Evolutionary conservation across 2,113 vertebrate genomes (phyloP).

Genomic region (Thryonomys swinderianus): DNA sequence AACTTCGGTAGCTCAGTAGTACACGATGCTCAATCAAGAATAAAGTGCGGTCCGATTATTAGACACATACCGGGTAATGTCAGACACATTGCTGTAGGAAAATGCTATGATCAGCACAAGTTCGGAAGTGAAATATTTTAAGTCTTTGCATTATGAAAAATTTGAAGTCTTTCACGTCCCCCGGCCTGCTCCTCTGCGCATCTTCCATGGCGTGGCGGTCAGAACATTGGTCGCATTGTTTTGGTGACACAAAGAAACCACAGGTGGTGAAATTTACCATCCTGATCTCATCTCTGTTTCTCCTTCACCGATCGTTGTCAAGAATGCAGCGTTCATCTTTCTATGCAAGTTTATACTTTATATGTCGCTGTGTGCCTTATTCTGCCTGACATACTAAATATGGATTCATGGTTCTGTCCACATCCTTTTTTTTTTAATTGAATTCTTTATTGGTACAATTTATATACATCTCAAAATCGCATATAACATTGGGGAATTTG

Average conservation of each 20-base stretch:
- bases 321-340: background rate
- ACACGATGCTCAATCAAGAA: constrained; percentile 6
- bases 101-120: background rate
- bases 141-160: background rate
- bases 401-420: background rate
- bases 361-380: background rate
- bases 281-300: background rate
- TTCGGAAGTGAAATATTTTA: constrained; percentile 24
- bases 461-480: too few relatives aligned
- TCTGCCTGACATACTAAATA: background rate
- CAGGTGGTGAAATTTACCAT: background rate
- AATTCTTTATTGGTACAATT: too few relatives aligned
- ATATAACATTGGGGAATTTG: too few relatives aligned
- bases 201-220: background rate
- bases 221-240: background rate
- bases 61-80: background rate
- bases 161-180: background rate
- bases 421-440: constrained; percentile 17
- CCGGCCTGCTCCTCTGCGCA: background rate
- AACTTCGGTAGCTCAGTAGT: constrained; percentile 1
- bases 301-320: background rate
- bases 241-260: background rate
- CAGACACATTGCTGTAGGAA: background rate
- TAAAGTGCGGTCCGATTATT: background rate
- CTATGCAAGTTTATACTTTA: background rate